Base-by-base conservation (phyloP, 2,888 invertebrate genomes). In the Ormyrus pomaceus region DNA sequence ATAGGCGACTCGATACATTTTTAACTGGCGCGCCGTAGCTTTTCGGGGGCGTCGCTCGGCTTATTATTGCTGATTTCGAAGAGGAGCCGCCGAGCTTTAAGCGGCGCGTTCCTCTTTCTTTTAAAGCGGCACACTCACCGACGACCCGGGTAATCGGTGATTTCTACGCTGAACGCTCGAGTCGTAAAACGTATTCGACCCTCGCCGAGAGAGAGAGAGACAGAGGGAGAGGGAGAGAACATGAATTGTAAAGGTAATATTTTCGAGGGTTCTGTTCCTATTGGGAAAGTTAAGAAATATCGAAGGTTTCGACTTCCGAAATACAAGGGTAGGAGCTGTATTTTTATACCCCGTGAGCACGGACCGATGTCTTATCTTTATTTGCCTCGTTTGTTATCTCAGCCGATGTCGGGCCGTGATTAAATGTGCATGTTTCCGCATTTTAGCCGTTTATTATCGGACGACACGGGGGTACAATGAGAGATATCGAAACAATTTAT, bases 1-100 rank as follows among this genome's bases (percentile, higher is more conserved):
- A 82, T 82, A 77, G 79, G 58, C 72, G 51, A 80, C 72, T 79
- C 76, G 80, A 81, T 55, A 74, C 70, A 73, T 46, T 79, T 69
- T 45, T 72, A 79, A 80, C 68, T 77, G 51, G 77, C 50, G 78
- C 34, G 34, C 4, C 34, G 34, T 34, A 34, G 34, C 34, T 34
- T 34, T 82, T 82, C n/a, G 10, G 8, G 50, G 61, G 45, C 0
- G 55, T 5, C n/a, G 53, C n/a, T 51, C 51, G 50, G 68, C 13
- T 55, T 50, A 45, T 64, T 79, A 70, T 70, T 71, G 71, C 34
- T 75, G 48, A 65, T 76, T 73, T 66, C 9, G 59, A 65, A 7
- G 10, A 5, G 45, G 8, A 53, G 13, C 10, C 34, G 34, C 0
- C 2, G 34, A 34, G 34, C 34, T 34, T 34, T 34, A 68, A 78